Evolutionary conservation across 2,888 invertebrate species (phyloP).

Genomic region (Cephus spinipes): DNA sequence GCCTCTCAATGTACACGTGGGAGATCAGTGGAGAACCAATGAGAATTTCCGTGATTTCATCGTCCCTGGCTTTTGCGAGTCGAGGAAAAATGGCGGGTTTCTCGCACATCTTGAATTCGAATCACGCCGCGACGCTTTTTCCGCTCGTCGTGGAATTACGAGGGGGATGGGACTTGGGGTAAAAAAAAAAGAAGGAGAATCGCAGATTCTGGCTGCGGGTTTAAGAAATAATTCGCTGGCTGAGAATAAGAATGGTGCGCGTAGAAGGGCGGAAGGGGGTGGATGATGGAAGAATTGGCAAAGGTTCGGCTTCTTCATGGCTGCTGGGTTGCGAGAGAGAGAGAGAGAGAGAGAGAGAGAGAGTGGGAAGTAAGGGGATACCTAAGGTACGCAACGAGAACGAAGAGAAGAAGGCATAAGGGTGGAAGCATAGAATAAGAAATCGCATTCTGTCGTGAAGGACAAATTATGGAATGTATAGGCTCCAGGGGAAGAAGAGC

Average conservation of each 20-base stretch:
- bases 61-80: background rate
- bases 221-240: background rate
- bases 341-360: too few species aligned
- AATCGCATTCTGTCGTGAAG: slow-evolving; percentile 14
- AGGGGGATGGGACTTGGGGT: background rate
- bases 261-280: background rate
- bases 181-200: background rate
- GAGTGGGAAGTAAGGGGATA: slow-evolving; percentile 1
- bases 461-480: slow-evolving; percentile 51
- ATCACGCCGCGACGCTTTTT: background rate
- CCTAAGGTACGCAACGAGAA: slow-evolving; percentile 24
- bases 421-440: slow-evolving; percentile 20
- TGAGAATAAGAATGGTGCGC: background rate
- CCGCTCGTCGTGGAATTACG: background rate
- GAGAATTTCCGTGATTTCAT: background rate
- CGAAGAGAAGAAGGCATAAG: slow-evolving; percentile 14
- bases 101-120: background rate
- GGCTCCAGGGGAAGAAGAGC: slow-evolving; percentile 17
- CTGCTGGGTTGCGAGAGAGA: background rate
- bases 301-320: background rate
- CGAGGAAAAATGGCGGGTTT: background rate
- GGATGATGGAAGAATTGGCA: slow-evolving; percentile 26
- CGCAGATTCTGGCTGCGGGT: background rate
- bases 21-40: background rate
- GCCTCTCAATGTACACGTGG: background rate